A percentile compares a stretch with the other conserved stretches of the same genome.
Conservation (phyloP, 2,113 vertebrate species). For the Rattus rattus region DNA sequence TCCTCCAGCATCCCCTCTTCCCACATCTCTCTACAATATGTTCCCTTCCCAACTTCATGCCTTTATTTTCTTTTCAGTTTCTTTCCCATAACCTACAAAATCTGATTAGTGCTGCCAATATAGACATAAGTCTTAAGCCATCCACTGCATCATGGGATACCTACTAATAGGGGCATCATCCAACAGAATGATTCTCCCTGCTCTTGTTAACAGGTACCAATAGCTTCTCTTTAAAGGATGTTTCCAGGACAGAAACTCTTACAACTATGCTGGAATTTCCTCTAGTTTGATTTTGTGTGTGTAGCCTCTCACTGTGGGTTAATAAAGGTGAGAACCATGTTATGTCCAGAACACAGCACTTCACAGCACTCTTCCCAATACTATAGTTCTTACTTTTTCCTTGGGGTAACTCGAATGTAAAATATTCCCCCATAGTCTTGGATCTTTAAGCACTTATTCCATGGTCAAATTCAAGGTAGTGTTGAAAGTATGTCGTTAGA, state of each 20-base stretch:
- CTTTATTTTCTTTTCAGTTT: not conserved
- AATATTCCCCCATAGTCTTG: not conserved
- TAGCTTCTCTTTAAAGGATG: not conserved
- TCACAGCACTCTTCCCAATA: not conserved
- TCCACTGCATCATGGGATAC: not conserved
- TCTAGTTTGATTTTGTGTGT: not conserved
- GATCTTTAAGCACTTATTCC: not conserved
- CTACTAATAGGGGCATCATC: not conserved
- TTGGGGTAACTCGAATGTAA: not conserved
- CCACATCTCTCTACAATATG: not conserved
- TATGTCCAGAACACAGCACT: not conserved
- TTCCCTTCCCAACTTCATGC: not conserved
- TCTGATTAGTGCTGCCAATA: not conserved
- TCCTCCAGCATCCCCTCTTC: not conserved
- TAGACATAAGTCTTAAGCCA: not conserved
- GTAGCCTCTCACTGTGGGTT: not conserved
- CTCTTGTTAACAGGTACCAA: not conserved
- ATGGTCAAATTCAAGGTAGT: not conserved
- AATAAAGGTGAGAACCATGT: not conserved
- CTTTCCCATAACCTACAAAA: not conserved
- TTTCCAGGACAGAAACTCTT: not conserved
- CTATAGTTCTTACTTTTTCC: not conserved
- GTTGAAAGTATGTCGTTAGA: not conserved
- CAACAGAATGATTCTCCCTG: not conserved
- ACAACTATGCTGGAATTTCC: not conserved